phyloP scores from a whole-genome alignment of 2,113 vertebrate genomes.

The Lepus europaeus region DNA sequence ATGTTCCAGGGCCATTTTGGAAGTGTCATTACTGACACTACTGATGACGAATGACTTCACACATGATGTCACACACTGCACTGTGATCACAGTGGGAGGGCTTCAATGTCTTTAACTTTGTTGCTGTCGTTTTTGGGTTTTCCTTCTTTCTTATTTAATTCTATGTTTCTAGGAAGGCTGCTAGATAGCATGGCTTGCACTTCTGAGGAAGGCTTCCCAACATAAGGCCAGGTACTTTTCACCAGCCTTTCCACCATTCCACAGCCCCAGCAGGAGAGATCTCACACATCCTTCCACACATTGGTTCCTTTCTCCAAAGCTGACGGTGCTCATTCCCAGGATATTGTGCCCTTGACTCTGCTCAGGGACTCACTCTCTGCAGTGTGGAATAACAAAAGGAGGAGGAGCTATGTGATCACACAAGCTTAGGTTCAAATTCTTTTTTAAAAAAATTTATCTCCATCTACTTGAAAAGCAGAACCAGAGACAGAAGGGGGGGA shows the following conservation, averaged over 20 bases:
- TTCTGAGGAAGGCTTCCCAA: conserved; percentile 36
- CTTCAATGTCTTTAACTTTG: neutral
- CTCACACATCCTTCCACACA: neutral
- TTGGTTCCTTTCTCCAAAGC: neutral
- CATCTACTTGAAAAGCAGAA: no score
- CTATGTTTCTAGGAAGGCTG: no score
- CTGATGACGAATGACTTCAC: neutral
- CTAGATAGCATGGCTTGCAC: neutral
- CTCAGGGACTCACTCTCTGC: neutral
- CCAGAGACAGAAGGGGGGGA: no score
- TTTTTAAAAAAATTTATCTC: no score
- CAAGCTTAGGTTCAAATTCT: neutral
- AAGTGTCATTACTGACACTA: neutral
- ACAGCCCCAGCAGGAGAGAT: neutral
- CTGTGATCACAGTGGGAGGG: neutral
- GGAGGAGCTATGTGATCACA: neutral
- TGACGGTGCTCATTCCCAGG: conserved; percentile 17
- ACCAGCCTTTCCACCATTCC: neutral
- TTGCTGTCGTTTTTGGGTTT: no score
- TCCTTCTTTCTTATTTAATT: no score
- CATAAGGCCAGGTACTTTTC: neutral
- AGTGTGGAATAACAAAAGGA: neutral
- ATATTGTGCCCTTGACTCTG: neutral
- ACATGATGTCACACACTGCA: neutral
- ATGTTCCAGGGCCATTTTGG: neutral